Base-by-base conservation (phyloP, 2,113 vertebrate genomes). In the Lophochroa leadbeateri region DNA sequence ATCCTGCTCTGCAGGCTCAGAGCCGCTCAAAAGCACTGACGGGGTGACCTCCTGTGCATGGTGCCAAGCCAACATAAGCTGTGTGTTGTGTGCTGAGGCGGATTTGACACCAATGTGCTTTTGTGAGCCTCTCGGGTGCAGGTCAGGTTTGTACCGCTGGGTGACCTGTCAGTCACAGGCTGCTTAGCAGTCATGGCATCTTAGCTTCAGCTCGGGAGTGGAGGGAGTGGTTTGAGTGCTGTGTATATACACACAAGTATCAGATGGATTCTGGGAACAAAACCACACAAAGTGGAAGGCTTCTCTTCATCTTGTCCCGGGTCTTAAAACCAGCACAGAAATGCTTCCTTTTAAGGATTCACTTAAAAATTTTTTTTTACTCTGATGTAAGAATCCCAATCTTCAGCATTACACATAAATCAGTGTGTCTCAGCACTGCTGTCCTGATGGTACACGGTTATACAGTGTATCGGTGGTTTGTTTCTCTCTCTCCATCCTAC, bases 11-110 rank as follows among this genome's bases (percentile, higher is more conserved):
- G 43, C 67, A 72, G 57, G 49, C 83, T 88, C 52, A 50, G 47
- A 76, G 75, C 33, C 3, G 4, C 44, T 77, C 35, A 35, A 7
- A 47, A 74, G 18, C 53, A 28, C 41, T 37, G 72, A 15, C 0
- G 2, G 61, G 6, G 11, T 75, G 21, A 61, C 78, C 16, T 82
- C 67, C 47, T 17, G 21, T 33, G 41, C 0, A 0, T 11, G 13
- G 41, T 69, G 80, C 47, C 76, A 65, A 53, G 64, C n/a, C 68
- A 52, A 5, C 76, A 37, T 27, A 80, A 92, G 46, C 80, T 76
- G 39, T 11, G 1, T 1, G 1, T 57, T 65, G 18, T 52, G 2
- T 33, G 53, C 58, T 39, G 61, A 41, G 68, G 47, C 2, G 2
- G 37, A 29, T 88, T 69, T 88, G 76, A 65, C 80, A 77, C 37